These are phyloP conservation scores for Automeris io DNA, from an alignment of 2,888 invertebrate genomes.

Conservation along the genomic window DNA sequence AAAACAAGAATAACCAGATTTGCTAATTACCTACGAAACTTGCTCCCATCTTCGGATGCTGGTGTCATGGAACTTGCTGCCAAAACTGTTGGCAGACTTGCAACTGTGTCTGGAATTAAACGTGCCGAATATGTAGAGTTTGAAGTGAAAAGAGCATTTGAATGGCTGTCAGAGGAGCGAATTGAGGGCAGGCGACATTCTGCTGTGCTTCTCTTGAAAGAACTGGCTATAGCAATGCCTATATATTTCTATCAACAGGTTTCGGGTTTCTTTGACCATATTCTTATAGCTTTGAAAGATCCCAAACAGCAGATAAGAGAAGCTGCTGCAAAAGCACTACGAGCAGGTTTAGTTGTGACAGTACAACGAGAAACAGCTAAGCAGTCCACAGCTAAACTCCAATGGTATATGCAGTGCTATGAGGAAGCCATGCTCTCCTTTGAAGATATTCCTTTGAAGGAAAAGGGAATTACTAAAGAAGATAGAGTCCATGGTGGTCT, in stretches of 20 bases:
- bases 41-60: slow-evolving; percentile 93
- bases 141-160: slow-evolving; percentile 96
- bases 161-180: slow-evolving; percentile 94
- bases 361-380: slow-evolving; percentile 97
- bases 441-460: slow-evolving; percentile 80
- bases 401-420: slow-evolving; percentile 96
- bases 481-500: slow-evolving; percentile 95
- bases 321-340: slow-evolving; percentile 92
- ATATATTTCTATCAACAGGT: slow-evolving; percentile 98
- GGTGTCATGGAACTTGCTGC: slow-evolving; percentile 97
- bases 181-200: slow-evolving; percentile 95
- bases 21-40: slow-evolving; percentile 93
- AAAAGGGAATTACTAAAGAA: slow-evolving; percentile 89
- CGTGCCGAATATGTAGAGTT: slow-evolving; percentile 98
- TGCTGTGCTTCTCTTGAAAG: slow-evolving; percentile 93
- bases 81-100: slow-evolving; percentile 95
- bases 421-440: slow-evolving; percentile 91
- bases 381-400: slow-evolving; percentile 90
- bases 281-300: slow-evolving; percentile 93
- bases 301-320: slow-evolving; percentile 94
- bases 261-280: slow-evolving; percentile 94
- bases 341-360: slow-evolving; percentile 95
- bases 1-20: slow-evolving; percentile 93
- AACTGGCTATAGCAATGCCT: slow-evolving; percentile 96
- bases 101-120: slow-evolving; percentile 93